Base-by-base conservation (phyloP, 1,140 invertebrate species). In the Temnothorax nylanderi region DNA sequence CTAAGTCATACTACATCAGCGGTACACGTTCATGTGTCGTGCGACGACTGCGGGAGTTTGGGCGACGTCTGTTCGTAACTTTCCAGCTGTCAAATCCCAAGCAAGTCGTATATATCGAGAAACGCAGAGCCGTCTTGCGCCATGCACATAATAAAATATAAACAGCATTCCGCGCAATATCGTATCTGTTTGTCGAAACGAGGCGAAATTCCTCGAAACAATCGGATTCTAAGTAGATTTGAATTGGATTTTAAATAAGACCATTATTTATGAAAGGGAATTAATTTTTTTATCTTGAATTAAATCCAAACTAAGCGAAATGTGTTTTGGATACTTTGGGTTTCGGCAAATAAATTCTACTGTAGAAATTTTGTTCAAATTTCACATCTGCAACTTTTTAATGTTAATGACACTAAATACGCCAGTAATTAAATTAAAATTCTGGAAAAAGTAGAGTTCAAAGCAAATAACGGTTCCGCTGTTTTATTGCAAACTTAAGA, bases 61-160 rank as follows among this genome's bases (percentile, higher is more conserved):
- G 49, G 49, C 51, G 21, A 56, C 49, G 78, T 82, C 37, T 32
- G 65, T 82, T 82, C 51, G 65, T 82, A 82, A 82, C 65, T 82
- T 72, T 72, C 67, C 51, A 72, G 65, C 78, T 82, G 78, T 82
- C 78, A 72, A 72, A 82, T 82, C 67, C 51, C 51, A 21, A 72
- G 37, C 44, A 69, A 80, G n/a, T 64, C 26, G 21, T 64, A 77
- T 47, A 77, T 54, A 82, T 72, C 51, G 78, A 47, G 65, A 41
- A 58, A 72, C 34, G 49, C 78, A 44, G 37, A n/a, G 10, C 37
- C 51, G 65, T 72, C 37, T 47, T 51, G 67, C 37, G 21, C 65
- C 51, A 47, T 41, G 65, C 69, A 58, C 37, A 44, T 71, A 58
- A 72, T 72, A 72, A 82, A 58, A 72, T 72, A 82, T 58, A 47